Base-by-base conservation (phyloP, 1,140 invertebrate genomes). In the Gryllus bimaculatus region DNA sequence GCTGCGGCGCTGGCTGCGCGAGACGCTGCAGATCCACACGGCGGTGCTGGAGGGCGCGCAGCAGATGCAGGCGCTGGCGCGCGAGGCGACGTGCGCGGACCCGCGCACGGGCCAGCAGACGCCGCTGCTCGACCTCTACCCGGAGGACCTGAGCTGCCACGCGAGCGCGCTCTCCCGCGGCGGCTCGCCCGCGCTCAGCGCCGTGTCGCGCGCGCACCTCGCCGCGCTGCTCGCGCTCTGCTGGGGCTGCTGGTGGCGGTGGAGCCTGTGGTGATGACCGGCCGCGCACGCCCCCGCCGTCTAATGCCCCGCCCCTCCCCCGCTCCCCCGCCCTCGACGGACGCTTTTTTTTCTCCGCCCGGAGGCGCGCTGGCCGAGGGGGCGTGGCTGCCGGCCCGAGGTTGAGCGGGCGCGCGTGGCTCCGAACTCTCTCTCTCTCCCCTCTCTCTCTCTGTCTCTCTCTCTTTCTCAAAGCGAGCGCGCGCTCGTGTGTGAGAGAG, bases 1-100 rank as follows among this genome's bases (percentile, higher is more conserved):
- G 95, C 86, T 96, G 76, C 87, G 95, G 20, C 88, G 95, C 48
- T 96, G 95, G 94, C 87, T 93, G 8, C 86, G 93, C 12, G 94
- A 95, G 83, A 93, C 90, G 12, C 86, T 92, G n/a, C 90, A 92
- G 82, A 90, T 92, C 47, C 92, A 93, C 82, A 90, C 90, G 18
- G 89, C 90, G 7, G 89, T 89, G 8, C 84, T 89, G n/a, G 89
- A 89, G 77, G 85, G 86, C 4, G 86, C 87, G 0, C 85, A 88
- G 78, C 84, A 86, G 39, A 85, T 88, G 78, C 85, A 89, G 80
- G 20, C 73, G 80, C 83, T 87, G 13, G 85, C 88, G 0, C 82
- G 87, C 48, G 84, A 86, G 75, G 91, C 92, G 74, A 90, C 89
- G 18, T 94, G 93, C 84, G 88, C 88, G 39, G 91, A 93, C 83